Conservation (phyloP, 2,888 invertebrate genomes). For the Pegoplata infirma region DNA sequence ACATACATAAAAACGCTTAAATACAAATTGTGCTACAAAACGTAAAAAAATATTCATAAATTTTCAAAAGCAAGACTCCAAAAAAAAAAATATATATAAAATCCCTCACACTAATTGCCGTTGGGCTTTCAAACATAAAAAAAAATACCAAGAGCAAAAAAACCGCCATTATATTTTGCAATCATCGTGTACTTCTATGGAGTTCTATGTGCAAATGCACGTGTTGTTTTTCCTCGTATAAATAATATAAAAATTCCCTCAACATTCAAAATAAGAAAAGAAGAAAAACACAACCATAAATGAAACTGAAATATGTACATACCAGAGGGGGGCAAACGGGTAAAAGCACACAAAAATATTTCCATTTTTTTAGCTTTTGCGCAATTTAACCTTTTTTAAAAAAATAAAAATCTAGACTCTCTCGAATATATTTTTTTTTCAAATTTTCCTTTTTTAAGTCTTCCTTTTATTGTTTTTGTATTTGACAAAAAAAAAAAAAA, state of each 20-base stretch:
- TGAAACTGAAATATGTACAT: conserved; percentile 11
- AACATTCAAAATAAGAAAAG: too few species aligned
- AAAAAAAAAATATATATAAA: too few species aligned
- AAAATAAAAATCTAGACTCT: neutral
- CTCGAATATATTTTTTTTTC: neutral
- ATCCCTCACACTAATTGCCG: conserved; percentile 43
- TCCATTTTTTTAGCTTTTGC: conserved; percentile 25
- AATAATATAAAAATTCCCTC: conserved; percentile 11
- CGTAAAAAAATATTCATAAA: conserved; percentile 38
- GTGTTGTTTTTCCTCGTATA: conserved; percentile 25
- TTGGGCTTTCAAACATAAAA: conserved; percentile 33
- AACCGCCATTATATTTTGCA: conserved; percentile 18
- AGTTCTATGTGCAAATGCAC: conserved; percentile 21
- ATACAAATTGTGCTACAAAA: conserved; percentile 28
- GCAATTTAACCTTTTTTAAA: conserved; percentile 16
- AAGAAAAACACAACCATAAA: conserved; percentile 12
- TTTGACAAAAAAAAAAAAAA: neutral
- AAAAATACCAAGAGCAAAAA: conserved; percentile 6
- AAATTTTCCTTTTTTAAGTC: conserved; percentile 2
- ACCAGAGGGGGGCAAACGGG: neutral
- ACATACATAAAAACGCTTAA: conserved; percentile 24
- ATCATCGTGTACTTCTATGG: neutral
- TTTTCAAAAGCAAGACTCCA: conserved; percentile 12
- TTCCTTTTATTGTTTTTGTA: neutral
- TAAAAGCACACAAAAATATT: conserved; percentile 24